These are phyloP conservation scores for Stenolophus ochropezus DNA, from an alignment of 2,888 invertebrate species.

Conservation along the genomic window DNA sequence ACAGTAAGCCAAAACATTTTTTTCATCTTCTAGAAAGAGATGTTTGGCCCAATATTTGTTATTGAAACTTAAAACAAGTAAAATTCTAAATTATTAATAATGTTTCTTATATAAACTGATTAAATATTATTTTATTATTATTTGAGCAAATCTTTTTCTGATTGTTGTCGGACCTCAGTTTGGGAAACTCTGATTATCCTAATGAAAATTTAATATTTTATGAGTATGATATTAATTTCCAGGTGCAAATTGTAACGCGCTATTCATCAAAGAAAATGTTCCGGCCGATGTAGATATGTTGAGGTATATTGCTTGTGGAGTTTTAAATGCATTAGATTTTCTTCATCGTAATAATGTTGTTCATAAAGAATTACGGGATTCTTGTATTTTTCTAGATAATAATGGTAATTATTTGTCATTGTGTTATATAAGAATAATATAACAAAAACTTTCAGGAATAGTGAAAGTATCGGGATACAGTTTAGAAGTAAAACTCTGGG, in stretches of 20 bases:
- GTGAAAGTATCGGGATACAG: constrained; percentile 82
- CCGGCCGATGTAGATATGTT: constrained; percentile 76
- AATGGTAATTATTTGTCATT: constrained; percentile 76
- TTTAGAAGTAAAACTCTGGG: constrained; percentile 80
- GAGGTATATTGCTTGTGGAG: constrained; percentile 81
- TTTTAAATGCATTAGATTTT: constrained; percentile 84
- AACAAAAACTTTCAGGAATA: constrained; percentile 68
- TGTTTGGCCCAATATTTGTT: too few species aligned
- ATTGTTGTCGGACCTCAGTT: too few species aligned
- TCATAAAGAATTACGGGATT: constrained; percentile 87
- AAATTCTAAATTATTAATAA: too few species aligned
- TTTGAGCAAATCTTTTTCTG: too few species aligned
- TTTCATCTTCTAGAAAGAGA: too few species aligned
- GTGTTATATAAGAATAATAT: constrained; percentile 46
- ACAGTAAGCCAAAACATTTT: too few species aligned
- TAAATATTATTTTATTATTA: too few species aligned
- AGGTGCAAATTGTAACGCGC: constrained; percentile 71
- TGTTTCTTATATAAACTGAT: too few species aligned
- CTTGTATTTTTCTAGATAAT: constrained; percentile 83
- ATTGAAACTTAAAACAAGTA: too few species aligned
- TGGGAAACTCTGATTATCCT: too few species aligned
- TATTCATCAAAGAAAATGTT: constrained; percentile 75
- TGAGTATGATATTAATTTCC: too few species aligned
- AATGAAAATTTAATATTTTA: too few species aligned
- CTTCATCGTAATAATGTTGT: constrained; percentile 88